These are phyloP conservation scores for Temnothorax longispinosus DNA, from an alignment of 1,140 invertebrate species.

Conservation along the genomic window DNA sequence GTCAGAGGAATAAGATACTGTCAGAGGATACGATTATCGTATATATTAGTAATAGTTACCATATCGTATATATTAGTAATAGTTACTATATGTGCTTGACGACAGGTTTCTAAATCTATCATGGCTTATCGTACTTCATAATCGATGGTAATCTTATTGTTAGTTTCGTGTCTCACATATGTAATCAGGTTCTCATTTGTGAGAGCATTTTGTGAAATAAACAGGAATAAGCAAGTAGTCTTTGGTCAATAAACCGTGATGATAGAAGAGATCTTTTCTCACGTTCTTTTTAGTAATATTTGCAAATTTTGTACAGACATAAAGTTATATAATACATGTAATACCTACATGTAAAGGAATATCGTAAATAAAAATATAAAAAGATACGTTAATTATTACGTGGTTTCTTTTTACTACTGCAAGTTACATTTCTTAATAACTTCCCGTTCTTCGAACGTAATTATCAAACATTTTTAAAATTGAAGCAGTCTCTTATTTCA, in stretches of 20 bases:
- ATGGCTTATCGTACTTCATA: neutral
- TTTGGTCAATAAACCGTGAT: neutral
- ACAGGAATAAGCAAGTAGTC: neutral
- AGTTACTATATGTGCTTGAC: neutral
- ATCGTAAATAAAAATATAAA: neutral
- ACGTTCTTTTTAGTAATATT: neutral
- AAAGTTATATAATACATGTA: neutral
- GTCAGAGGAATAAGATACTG: constrained; percentile 1
- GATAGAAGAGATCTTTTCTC: neutral
- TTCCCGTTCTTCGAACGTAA: neutral
- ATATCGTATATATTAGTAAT: constrained; percentile 9
- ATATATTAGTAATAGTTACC: constrained; percentile 9
- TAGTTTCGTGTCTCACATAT: neutral
- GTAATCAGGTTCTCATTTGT: neutral
- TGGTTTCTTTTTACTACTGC: neutral
- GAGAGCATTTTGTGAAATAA: neutral
- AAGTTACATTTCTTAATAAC: neutral
- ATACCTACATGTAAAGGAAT: neutral
- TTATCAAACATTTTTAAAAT: neutral
- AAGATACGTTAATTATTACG: neutral
- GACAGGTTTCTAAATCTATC: neutral
- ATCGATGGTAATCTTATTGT: neutral
- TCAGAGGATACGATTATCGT: neutral
- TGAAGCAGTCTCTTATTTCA: neutral
- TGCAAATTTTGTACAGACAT: neutral